Conservation (phyloP, 2,797 vertebrate species). For the Pantherophis vulpinus region DNA sequence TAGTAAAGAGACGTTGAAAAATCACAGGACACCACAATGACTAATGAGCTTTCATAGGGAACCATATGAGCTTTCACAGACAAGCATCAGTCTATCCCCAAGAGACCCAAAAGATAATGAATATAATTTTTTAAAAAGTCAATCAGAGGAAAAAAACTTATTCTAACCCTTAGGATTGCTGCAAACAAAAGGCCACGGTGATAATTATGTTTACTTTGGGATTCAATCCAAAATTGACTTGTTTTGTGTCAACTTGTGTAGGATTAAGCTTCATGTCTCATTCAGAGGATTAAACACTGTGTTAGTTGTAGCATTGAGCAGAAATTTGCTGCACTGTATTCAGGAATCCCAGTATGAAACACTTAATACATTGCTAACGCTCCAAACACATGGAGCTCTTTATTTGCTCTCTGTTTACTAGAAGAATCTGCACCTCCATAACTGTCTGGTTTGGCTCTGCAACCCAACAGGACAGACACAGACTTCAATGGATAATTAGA, state of each 20-base stretch:
- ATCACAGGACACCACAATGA: not conserved
- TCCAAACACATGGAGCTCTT: slow-evolving; percentile 22
- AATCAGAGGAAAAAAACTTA: not conserved
- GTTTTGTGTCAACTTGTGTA: not conserved
- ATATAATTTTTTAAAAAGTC: not conserved
- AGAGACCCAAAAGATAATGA: not conserved
- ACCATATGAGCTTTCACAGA: not conserved
- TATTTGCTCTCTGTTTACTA: slow-evolving; percentile 6
- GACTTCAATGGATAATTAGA: too few relatives aligned
- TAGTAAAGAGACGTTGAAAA: not conserved
- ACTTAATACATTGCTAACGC: not conserved
- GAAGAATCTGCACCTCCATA: slow-evolving; percentile 17
- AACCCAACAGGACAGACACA: too few relatives aligned
- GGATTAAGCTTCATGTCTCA: not conserved
- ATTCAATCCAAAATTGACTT: not conserved
- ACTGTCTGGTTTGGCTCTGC: too few relatives aligned
- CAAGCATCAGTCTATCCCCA: not conserved
- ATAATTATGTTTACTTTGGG: not conserved
- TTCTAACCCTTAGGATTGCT: not conserved
- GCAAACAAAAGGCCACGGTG: not conserved
- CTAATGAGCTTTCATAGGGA: not conserved
- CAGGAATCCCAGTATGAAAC: not conserved
- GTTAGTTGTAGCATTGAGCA: not conserved
- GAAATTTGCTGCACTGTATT: not conserved
- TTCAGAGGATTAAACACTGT: not conserved